phyloP scores from a whole-genome alignment of 2,797 vertebrate species.

The Sternotherus odoratus region DNA sequence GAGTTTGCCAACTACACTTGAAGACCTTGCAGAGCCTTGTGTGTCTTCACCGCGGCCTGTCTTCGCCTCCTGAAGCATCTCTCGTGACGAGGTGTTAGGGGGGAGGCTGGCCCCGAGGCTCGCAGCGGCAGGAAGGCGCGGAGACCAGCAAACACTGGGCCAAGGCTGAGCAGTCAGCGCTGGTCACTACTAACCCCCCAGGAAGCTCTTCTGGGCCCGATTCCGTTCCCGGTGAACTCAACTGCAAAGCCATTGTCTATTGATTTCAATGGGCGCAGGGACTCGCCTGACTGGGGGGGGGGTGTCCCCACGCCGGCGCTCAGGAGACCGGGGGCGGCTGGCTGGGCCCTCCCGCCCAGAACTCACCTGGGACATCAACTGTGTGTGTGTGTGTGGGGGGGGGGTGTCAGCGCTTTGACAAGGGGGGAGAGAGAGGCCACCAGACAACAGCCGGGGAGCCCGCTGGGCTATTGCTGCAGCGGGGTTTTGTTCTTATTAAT shows the following conservation, averaged over 20 bases:
- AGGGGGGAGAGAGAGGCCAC: conserved; percentile 45
- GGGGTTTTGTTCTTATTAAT: conserved; percentile 8
- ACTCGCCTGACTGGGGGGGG: no score
- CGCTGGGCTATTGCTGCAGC: not conserved
- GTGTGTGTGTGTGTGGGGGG: no score
- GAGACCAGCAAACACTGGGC: no score
- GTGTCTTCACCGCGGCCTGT: not conserved
- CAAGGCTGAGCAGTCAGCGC: not conserved
- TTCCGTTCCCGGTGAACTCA: not conserved
- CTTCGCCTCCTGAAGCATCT: not conserved
- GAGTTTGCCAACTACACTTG: not conserved
- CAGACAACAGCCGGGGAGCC: conserved; percentile 44
- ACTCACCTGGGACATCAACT: conserved; percentile 61
- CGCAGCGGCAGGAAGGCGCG: no score
- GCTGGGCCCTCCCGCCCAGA: conserved; percentile 31
- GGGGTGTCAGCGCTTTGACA: conserved; percentile 46
- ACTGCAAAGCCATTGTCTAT: not conserved
- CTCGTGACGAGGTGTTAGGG: not conserved
- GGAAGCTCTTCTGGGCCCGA: not conserved
- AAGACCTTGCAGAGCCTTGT: not conserved
- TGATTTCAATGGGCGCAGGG: not conserved
- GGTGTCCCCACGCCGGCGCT: not conserved
- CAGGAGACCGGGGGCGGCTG: conserved; percentile 9
- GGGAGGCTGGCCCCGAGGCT: not conserved
- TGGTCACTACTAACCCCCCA: no score